Conservation (phyloP, 2,888 invertebrate species). For the Apamea epomidion region DNA sequence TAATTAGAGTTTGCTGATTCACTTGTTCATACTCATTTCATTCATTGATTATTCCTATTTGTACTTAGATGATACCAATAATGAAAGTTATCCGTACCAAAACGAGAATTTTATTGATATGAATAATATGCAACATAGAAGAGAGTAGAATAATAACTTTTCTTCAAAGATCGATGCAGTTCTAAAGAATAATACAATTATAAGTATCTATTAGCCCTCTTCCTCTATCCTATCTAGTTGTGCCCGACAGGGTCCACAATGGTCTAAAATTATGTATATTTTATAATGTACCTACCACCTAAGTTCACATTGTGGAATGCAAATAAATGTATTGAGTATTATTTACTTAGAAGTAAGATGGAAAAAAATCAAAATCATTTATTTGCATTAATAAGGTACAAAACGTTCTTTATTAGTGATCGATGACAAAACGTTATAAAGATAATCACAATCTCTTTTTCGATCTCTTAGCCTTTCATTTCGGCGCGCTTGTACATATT, state of each 20-base stretch:
- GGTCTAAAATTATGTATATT: too few species aligned
- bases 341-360: background rate
- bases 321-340: too few species aligned
- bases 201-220: too few species aligned
- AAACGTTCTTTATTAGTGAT: too few species aligned
- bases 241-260: too few species aligned
- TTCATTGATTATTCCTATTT: background rate
- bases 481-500: too few species aligned
- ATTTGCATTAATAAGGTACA: background rate
- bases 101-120: background rate
- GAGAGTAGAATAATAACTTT: background rate
- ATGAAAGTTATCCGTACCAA: background rate
- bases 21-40: background rate
- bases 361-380: background rate
- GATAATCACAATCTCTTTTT: background rate
- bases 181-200: background rate
- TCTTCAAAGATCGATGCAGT: background rate
- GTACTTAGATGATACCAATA: background rate
- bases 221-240: too few species aligned
- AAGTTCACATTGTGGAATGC: too few species aligned
- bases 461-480: too few species aligned
- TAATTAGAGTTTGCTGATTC: background rate
- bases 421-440: too few species aligned
- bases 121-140: background rate
- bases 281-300: too few species aligned